A percentile compares a stretch with the other conserved stretches of the same genome.
phyloP scores from a whole-genome alignment of 2,888 invertebrate species.

The Pollenia angustigena region DNA sequence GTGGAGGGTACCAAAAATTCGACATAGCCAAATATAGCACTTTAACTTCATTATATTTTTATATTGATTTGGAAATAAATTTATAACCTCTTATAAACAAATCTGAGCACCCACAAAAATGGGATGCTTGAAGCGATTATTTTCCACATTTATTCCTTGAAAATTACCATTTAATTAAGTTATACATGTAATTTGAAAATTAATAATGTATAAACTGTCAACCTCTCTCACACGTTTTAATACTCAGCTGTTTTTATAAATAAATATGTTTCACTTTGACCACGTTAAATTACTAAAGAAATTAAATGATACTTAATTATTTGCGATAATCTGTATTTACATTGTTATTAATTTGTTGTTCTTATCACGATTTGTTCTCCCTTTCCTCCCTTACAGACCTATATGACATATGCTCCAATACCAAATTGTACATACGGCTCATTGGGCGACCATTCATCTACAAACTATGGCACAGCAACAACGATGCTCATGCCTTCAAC shows the following conservation, averaged over 20 bases:
- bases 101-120: too few species aligned
- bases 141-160: too few species aligned
- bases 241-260: not conserved
- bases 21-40: too few species aligned
- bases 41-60: too few species aligned
- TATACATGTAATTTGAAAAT: too few species aligned
- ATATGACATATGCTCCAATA: slow-evolving; percentile 83
- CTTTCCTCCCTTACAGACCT: slow-evolving; percentile 75
- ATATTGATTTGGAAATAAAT: too few species aligned
- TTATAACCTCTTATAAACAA: too few species aligned
- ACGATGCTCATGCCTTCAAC: slow-evolving; percentile 82
- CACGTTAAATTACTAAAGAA: not conserved
- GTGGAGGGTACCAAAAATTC: too few species aligned
- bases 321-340: slow-evolving; percentile 43
- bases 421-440: slow-evolving; percentile 81
- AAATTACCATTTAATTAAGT: too few species aligned
- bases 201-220: too few species aligned
- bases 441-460: slow-evolving; percentile 78
- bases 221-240: too few species aligned
- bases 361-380: slow-evolving; percentile 20
- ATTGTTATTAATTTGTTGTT: slow-evolving; percentile 52
- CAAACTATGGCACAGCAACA: slow-evolving; percentile 79
- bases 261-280: slow-evolving; percentile 5
- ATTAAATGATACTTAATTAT: slow-evolving; percentile 38
- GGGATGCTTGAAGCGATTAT: too few species aligned